Percentiles rank a stretch among this genome's conserved stretches.
phyloP scores from a whole-genome alignment of 2,888 invertebrate genomes.

The Andrena haemorrhoa region DNA sequence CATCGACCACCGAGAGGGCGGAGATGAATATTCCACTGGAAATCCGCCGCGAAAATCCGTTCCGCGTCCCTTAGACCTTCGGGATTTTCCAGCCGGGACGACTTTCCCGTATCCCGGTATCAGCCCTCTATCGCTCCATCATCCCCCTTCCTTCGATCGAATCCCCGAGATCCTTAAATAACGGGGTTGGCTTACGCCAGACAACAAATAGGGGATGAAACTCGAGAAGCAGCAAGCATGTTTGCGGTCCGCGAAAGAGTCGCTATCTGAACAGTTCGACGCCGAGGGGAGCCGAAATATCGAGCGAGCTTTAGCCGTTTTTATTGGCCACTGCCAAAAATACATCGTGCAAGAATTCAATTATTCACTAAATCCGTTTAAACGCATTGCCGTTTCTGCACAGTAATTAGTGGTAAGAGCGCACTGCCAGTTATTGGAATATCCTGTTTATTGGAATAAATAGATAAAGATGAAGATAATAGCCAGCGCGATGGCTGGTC shows the following conservation, averaged over 20 bases:
- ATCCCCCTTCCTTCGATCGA: conserved; percentile 4
- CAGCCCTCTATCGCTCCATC: conserved; percentile 20
- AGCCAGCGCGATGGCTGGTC: not conserved
- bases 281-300: not conserved
- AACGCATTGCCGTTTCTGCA: too few relatives aligned
- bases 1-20: not conserved
- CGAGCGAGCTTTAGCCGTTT: not conserved
- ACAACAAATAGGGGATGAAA: conserved; percentile 32
- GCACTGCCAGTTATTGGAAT: too few relatives aligned
- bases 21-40: conserved; percentile 55
- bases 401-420: too few relatives aligned
- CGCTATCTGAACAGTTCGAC: not conserved
- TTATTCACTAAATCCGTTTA: too few relatives aligned
- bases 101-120: conserved; percentile 32
- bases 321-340: not conserved
- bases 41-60: conserved; percentile 56
- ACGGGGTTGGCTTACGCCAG: conserved; percentile 16
- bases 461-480: not conserved
- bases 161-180: conserved; percentile 26
- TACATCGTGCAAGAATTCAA: too few relatives aligned
- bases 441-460: too few relatives aligned
- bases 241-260: not conserved
- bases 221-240: conserved; percentile 10
- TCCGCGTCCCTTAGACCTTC: conserved; percentile 18
- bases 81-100: conserved; percentile 38